Conservation (phyloP, 1,140 invertebrate genomes). For the Philopotamus ludificatus region DNA sequence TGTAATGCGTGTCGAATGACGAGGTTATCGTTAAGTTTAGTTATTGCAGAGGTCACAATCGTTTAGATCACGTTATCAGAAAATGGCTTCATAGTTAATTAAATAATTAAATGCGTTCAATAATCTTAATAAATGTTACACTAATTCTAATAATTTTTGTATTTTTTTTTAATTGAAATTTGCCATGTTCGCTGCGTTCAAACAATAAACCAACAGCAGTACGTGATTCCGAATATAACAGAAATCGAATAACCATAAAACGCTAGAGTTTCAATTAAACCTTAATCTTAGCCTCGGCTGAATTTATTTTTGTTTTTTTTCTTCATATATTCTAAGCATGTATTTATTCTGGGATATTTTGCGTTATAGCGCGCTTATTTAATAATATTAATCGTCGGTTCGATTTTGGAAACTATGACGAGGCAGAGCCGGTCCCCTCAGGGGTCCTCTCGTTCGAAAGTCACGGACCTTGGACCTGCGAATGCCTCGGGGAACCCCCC, state of each 20-base stretch:
- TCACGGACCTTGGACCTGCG: not conserved
- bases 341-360: not conserved
- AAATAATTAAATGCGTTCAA: too few species aligned
- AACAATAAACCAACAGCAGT: conserved; percentile 2
- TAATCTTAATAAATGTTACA: too few species aligned
- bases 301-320: not conserved
- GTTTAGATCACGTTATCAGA: too few species aligned
- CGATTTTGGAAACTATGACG: too few species aligned
- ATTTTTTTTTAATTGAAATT: not conserved
- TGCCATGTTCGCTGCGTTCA: not conserved
- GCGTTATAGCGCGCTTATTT: not conserved
- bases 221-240: not conserved
- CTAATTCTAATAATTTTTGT: not conserved
- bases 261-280: conserved; percentile 12
- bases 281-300: not conserved
- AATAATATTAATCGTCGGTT: not conserved
- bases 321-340: too few species aligned
- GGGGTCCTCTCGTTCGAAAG: not conserved
- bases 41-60: too few species aligned
- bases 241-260: conserved; percentile 11
- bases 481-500: conserved; percentile 6
- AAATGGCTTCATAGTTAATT: too few species aligned
- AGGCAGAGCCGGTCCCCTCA: too few species aligned
- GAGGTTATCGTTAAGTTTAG: too few species aligned
- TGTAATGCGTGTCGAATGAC: too few species aligned